Conservation (phyloP, 2,888 invertebrate genomes). For the Mythimna albipuncta region DNA sequence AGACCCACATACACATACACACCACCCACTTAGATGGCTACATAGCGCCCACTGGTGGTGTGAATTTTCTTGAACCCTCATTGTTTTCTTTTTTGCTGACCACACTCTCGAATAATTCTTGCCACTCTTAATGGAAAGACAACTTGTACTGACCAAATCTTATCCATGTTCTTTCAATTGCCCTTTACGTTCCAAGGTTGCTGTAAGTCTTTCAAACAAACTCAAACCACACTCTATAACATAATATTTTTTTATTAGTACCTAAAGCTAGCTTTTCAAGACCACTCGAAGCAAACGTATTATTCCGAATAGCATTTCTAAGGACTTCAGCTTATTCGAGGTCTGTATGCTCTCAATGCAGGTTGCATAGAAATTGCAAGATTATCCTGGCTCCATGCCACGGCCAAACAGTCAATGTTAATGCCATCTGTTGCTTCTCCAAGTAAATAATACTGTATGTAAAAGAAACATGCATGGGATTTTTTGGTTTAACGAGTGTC, state of each 20-base stretch:
- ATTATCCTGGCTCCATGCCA: slow-evolving; percentile 40
- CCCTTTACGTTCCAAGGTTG: too few relatives aligned
- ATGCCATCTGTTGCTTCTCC: background rate
- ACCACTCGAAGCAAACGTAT: background rate
- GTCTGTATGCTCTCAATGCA: slow-evolving; percentile 6
- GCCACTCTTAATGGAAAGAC: too few relatives aligned
- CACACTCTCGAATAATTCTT: background rate
- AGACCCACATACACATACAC: too few relatives aligned
- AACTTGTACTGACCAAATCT: too few relatives aligned
- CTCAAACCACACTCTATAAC: too few relatives aligned
- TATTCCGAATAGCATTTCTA: background rate
- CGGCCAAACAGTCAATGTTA: slow-evolving; percentile 35
- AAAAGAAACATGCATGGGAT: background rate
- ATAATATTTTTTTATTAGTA: too few relatives aligned
- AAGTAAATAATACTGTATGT: background rate
- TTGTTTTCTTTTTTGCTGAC: background rate
- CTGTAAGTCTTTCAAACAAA: too few relatives aligned
- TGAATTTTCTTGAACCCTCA: too few relatives aligned
- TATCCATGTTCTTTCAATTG: too few relatives aligned
- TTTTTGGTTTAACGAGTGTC: too few relatives aligned
- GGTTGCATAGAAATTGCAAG: slow-evolving; percentile 16
- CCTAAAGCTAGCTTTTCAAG: background rate
- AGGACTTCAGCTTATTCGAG: background rate
- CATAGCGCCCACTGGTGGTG: too few relatives aligned
- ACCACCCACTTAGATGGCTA: too few relatives aligned